Conservation (phyloP, 2,888 invertebrate genomes). For the Amphimallon solstitiale region DNA sequence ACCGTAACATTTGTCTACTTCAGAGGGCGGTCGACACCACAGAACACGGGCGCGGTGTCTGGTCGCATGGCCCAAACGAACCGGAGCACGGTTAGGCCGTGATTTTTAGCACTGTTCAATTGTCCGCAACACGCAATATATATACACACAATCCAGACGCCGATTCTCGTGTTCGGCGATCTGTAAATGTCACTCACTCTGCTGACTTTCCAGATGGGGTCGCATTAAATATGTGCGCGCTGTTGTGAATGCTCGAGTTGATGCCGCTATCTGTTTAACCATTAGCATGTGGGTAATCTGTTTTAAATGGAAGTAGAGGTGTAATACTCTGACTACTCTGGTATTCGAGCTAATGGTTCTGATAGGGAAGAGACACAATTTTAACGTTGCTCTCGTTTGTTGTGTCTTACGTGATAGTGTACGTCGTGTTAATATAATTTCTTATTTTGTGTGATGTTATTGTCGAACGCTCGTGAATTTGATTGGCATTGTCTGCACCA, state of each 20-base stretch:
- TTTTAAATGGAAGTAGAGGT: slow-evolving; percentile 1
- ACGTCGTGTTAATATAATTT: no score
- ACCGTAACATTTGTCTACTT: no score
- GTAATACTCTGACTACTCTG: no score
- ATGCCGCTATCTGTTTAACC: not conserved
- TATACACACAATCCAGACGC: slow-evolving; percentile 9
- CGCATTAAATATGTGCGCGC: not conserved
- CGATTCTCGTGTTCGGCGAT: slow-evolving; percentile 12
- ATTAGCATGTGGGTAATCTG: not conserved
- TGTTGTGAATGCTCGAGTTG: slow-evolving; percentile 2
- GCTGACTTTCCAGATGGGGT: not conserved
- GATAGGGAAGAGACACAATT: no score
- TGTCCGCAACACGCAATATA: slow-evolving; percentile 29
- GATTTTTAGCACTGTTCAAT: slow-evolving; percentile 31
- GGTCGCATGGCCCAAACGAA: not conserved
- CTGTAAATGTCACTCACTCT: slow-evolving; percentile 18
- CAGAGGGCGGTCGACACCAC: no score
- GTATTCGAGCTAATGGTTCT: no score
- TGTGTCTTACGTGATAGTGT: no score
- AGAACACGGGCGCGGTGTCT: no score
- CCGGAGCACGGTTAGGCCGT: not conserved
- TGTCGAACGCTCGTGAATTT: no score
- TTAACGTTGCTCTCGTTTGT: no score
- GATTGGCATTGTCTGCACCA: no score
- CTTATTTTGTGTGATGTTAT: no score